Conservation (phyloP, 2,888 invertebrate genomes). For the Dynastes maya region DNA sequence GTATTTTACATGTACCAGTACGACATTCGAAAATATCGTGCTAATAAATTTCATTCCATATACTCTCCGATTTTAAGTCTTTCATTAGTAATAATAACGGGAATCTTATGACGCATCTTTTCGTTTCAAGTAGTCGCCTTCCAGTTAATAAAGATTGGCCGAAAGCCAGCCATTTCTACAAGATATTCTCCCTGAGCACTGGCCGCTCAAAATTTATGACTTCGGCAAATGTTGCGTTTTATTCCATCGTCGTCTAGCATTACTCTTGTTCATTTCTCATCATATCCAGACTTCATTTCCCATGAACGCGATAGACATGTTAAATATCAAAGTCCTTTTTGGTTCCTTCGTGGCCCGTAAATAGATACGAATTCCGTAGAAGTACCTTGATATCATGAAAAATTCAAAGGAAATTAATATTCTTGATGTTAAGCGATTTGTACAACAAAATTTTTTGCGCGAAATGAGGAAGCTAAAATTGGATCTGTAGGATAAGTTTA, state of each 20-base stretch:
- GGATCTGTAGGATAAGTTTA: too few relatives aligned
- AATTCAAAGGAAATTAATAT: too few relatives aligned
- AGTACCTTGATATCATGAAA: too few relatives aligned
- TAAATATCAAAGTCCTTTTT: too few relatives aligned
- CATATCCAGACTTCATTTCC: too few relatives aligned
- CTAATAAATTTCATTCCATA: conserved; percentile 14
- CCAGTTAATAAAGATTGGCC: conserved; percentile 33
- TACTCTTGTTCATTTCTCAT: conserved; percentile 8
- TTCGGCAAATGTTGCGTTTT: conserved; percentile 28
- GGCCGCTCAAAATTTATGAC: conserved; percentile 14
- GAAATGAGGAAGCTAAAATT: too few relatives aligned
- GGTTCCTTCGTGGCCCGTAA: too few relatives aligned
- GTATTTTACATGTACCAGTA: background rate
- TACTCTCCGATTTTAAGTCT: conserved; percentile 5
- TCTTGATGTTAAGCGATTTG: too few relatives aligned
- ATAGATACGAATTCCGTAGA: too few relatives aligned
- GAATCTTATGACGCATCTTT: conserved; percentile 6
- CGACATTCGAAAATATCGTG: conserved; percentile 7
- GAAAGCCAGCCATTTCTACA: conserved; percentile 20
- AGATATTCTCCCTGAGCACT: background rate
- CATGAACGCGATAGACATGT: too few relatives aligned
- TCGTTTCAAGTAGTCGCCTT: conserved; percentile 32
- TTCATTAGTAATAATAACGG: conserved; percentile 29
- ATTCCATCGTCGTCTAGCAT: conserved; percentile 13
- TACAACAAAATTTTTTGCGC: too few relatives aligned